Evolutionary conservation across 2,797 vertebrate species (phyloP).

Genomic region (Coendou prehensilis): DNA sequence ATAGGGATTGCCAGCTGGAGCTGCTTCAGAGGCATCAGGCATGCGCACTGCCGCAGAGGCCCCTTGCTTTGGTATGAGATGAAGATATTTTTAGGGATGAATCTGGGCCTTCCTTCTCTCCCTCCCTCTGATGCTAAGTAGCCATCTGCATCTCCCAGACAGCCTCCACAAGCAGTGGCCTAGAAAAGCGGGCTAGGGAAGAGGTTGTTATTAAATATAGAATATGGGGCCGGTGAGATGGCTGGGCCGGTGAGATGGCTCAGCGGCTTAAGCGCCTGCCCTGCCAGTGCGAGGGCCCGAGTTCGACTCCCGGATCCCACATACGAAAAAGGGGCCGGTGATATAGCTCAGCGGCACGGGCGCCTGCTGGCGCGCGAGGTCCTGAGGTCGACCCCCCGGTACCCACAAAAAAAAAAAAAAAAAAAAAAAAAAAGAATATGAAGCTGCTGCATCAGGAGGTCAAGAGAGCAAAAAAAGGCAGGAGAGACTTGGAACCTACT

Average conservation of each 20-base stretch:
- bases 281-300: too few species aligned
- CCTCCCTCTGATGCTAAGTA: conserved; percentile 79
- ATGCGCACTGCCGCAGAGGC: neutral
- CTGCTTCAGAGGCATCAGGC: neutral
- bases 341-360: too few species aligned
- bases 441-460: neutral
- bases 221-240: too few species aligned
- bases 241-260: too few species aligned
- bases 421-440: too few species aligned
- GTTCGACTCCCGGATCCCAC: too few species aligned
- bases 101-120: conserved; percentile 74
- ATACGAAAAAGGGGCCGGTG: too few species aligned
- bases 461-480: neutral
- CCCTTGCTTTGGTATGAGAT: conserved; percentile 47
- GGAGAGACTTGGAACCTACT: neutral
- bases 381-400: too few species aligned
- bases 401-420: too few species aligned
- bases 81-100: conserved; percentile 78
- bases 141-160: conserved; percentile 83
- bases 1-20: neutral
- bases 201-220: conserved; percentile 68
- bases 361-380: too few species aligned
- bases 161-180: conserved; percentile 68
- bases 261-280: too few species aligned
- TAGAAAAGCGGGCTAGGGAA: conserved; percentile 60